A percentile compares a stretch with the other conserved stretches of the same genome.
phyloP scores from a whole-genome alignment of 2,113 vertebrate genomes.

The Salminus brasiliensis region DNA sequence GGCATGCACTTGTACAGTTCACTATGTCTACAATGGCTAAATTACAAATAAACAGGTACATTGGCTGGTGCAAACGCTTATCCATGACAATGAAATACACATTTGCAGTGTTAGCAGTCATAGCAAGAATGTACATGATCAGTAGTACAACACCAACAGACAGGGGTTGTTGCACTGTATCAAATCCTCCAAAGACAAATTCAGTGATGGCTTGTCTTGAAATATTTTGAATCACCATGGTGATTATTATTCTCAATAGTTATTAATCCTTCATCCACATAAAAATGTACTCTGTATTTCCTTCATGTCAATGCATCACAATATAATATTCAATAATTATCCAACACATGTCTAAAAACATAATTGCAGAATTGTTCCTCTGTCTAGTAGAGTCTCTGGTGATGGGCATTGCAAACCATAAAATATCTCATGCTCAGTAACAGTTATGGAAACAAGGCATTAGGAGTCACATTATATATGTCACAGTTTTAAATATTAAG shows the following conservation, averaged over 20 bases:
- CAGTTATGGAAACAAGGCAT: neutral
- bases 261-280: neutral
- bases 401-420: no score
- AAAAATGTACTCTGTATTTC: no score
- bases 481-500: neutral
- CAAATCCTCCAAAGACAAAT: conserved; percentile 51
- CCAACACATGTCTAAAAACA: no score
- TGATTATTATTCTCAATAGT: neutral
- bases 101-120: conserved; percentile 39
- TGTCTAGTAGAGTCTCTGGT: no score
- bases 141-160: conserved; percentile 40
- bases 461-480: neutral
- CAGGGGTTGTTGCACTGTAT: conserved; percentile 28
- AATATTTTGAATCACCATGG: conserved; percentile 40
- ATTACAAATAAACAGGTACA: conserved; percentile 59
- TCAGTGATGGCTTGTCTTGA: conserved; percentile 34
- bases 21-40: conserved; percentile 52
- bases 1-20: conserved; percentile 34
- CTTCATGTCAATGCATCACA: no score
- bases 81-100: conserved; percentile 48
- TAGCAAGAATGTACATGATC: conserved; percentile 17
- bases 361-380: no score
- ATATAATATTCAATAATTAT: no score
- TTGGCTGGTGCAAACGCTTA: conserved; percentile 54
- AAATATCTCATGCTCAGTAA: neutral